A percentile compares a stretch with the other conserved stretches of the same genome.
Conservation (phyloP, 2,797 vertebrate genomes). For the Platyrinchus mystaceus region DNA sequence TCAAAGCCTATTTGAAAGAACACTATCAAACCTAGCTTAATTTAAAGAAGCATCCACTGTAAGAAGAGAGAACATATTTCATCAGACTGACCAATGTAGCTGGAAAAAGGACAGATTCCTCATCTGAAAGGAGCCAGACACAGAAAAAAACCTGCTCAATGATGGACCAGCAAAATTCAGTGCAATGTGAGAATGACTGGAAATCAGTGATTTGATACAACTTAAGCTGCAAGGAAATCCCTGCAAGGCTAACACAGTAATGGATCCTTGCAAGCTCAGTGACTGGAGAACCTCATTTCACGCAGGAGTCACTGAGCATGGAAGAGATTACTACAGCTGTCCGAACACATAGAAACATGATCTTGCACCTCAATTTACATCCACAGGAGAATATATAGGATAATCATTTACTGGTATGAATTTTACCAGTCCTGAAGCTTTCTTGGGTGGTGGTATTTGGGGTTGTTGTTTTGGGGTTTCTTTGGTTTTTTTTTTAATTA, state of each 20-base stretch:
- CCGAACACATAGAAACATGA: not conserved
- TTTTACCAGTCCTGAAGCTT: not conserved
- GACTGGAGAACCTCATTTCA: not conserved
- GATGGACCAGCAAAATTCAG: not conserved
- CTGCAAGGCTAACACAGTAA: not conserved
- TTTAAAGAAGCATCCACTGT: not conserved
- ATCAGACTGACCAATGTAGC: not conserved
- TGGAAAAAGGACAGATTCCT: not conserved
- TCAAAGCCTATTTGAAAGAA: not conserved
- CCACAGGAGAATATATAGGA: not conserved
- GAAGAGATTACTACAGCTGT: not conserved
- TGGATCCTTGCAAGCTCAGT: not conserved
- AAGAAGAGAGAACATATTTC: not conserved
- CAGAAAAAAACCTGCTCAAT: not conserved
- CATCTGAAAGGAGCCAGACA: not conserved
- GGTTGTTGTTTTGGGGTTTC: not conserved
- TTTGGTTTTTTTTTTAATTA: not conserved
- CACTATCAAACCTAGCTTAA: not conserved
- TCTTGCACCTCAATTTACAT: not conserved
- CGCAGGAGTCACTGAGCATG: accelerated
- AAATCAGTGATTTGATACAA: not conserved
- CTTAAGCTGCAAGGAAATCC: not conserved
- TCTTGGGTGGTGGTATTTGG: not conserved
- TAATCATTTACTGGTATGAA: not conserved
- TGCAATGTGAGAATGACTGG: not conserved